Conservation (phyloP, 2,797 vertebrate species). For the Crypturellus tataupa region DNA sequence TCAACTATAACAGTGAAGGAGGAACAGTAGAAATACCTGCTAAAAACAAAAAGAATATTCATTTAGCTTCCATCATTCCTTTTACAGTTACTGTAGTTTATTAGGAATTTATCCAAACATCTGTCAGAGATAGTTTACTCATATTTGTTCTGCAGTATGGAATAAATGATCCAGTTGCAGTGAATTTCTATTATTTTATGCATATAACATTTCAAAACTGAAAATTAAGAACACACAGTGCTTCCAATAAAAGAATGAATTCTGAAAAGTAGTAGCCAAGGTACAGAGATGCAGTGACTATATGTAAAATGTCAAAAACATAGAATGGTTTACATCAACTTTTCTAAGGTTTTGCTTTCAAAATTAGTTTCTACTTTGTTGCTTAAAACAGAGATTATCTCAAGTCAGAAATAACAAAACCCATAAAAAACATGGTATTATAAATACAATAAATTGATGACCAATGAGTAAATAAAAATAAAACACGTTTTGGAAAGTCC, state of each 20-base stretch:
- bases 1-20: neutral
- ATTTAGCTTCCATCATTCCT: neutral
- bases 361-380: neutral
- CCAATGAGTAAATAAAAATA: neutral
- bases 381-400: neutral
- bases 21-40: neutral
- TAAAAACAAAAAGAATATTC: neutral
- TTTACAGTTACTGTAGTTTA: neutral
- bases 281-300: neutral
- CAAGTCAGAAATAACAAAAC: neutral
- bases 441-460: neutral
- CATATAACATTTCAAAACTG: neutral
- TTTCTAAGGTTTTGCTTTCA: neutral
- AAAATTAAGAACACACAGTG: neutral
- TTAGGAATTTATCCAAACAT: neutral
- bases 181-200: neutral
- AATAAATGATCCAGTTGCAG: neutral
- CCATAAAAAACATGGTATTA: neutral
- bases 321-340: neutral
- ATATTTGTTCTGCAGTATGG: neutral
- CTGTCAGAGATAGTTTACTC: neutral
- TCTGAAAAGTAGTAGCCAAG: neutral
- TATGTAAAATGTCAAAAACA: neutral
- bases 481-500: fast-evolving
- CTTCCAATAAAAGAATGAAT: neutral